Evolutionary conservation across 2,888 invertebrate species (phyloP).

Genomic region (Pomacea canaliculata): DNA sequence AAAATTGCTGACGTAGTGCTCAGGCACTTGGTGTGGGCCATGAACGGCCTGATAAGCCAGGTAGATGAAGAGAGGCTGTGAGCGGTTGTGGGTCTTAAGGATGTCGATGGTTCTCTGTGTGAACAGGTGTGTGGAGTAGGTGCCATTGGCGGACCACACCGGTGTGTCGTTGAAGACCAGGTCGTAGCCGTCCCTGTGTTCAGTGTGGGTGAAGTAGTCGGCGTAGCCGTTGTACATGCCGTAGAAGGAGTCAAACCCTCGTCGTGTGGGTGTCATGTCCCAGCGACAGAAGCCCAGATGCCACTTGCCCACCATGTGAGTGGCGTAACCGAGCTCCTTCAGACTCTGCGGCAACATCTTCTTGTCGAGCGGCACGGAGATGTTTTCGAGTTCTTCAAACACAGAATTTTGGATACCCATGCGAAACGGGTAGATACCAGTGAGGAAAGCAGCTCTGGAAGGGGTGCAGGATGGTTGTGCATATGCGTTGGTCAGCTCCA

Average conservation of each 20-base stretch:
- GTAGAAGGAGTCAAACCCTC: slow-evolving; percentile 16
- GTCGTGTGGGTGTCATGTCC: slow-evolving; percentile 17
- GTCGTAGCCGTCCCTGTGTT: slow-evolving; percentile 14
- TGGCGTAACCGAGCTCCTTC: slow-evolving; percentile 8
- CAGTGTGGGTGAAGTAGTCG: slow-evolving; percentile 11
- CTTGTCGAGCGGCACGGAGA: slow-evolving; percentile 8
- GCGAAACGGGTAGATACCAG: slow-evolving; percentile 64
- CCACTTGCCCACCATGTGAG: slow-evolving; percentile 23
- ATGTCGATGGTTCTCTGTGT: slow-evolving; percentile 22
- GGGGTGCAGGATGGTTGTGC: slow-evolving; percentile 71
- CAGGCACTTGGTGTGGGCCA: slow-evolving; percentile 41
- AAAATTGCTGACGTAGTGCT: slow-evolving; percentile 9
- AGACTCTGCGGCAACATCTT: slow-evolving; percentile 37
- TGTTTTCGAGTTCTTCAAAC: slow-evolving; percentile 1
- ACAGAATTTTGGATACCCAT: slow-evolving; percentile 19
- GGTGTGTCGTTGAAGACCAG: not conserved
- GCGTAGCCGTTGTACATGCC: slow-evolving; percentile 44
- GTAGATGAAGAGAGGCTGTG: slow-evolving; percentile 43
- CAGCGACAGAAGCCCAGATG: slow-evolving; percentile 16
- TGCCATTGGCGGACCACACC: not conserved
- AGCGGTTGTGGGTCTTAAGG: slow-evolving; percentile 13
- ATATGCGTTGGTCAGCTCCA: slow-evolving; percentile 66
- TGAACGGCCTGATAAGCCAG: slow-evolving; percentile 48
- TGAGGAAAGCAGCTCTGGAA: slow-evolving; percentile 72
- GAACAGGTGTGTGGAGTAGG: slow-evolving; percentile 17